Conservation (phyloP, 2,888 invertebrate genomes). For the Idaea straminata region DNA sequence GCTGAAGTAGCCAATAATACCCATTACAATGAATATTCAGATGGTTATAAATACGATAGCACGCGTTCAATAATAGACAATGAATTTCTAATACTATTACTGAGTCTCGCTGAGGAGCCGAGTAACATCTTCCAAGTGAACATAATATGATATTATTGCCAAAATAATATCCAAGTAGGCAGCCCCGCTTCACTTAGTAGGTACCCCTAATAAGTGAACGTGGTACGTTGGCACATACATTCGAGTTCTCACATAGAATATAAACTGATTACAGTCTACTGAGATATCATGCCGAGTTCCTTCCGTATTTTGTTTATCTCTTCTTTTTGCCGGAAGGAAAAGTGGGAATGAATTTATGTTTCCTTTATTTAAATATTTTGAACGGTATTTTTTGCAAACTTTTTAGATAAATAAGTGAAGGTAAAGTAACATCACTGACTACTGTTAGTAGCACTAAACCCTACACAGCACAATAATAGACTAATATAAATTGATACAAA, state of each 20-base stretch:
- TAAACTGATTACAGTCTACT: background rate
- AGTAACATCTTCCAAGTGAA: constrained; percentile 48
- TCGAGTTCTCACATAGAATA: background rate
- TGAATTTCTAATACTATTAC: constrained; percentile 70
- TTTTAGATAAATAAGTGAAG: background rate
- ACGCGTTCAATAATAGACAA: constrained; percentile 64
- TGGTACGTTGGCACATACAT: background rate
- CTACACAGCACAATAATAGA: too few species aligned
- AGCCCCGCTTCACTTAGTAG: constrained; percentile 42
- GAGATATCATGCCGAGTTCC: constrained; percentile 3
- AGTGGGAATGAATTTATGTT: background rate
- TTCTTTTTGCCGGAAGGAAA: background rate
- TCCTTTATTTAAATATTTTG: background rate
- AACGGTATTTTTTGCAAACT: background rate
- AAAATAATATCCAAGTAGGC: constrained; percentile 62
- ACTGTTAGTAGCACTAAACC: background rate
- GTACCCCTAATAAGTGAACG: constrained; percentile 13
- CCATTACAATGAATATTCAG: background rate
- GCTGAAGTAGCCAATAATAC: background rate
- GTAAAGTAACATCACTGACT: background rate
- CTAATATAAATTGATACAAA: too few species aligned
- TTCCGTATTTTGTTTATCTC: constrained; percentile 2
- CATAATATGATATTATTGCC: constrained; percentile 67
- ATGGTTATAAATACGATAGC: constrained; percentile 22
- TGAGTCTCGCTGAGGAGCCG: constrained; percentile 39